Evolutionary conservation across 2,888 invertebrate genomes (phyloP).

Genomic region (Phyllotreta striolata): DNA sequence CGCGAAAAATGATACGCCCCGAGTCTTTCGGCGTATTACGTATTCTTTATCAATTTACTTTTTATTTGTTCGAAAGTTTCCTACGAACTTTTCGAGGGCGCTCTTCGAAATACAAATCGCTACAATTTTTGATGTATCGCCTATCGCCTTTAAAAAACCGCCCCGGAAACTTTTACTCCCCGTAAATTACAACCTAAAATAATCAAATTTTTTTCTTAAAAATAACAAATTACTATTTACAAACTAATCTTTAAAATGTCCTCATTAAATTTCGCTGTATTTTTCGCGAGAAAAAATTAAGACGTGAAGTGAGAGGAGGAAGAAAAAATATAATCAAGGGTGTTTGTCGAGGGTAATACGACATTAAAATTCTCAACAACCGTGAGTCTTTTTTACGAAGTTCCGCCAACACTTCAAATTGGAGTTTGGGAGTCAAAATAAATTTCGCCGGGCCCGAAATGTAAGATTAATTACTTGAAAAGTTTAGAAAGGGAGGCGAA

Average conservation of each 20-base stretch:
- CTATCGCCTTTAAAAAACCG: too few species aligned
- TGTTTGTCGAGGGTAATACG: not conserved
- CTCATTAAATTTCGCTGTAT: too few species aligned
- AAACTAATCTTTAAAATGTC: too few species aligned
- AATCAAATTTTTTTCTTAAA: too few species aligned
- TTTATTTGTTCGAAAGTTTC: conserved; percentile 25
- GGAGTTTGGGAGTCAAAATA: conserved; percentile 31
- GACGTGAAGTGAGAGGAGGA: too few species aligned
- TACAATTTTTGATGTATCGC: not conserved
- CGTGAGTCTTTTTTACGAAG: conserved; percentile 25
- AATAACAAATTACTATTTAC: too few species aligned
- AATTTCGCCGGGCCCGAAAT: conserved; percentile 32
- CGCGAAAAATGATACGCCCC: conserved; percentile 24
- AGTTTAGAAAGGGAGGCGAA: conserved; percentile 25
- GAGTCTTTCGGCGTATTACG: conserved; percentile 24
- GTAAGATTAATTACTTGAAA: conserved; percentile 37
- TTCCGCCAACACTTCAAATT: conserved; percentile 34
- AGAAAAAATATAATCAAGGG: too few species aligned
- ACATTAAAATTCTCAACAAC: conserved; percentile 21
- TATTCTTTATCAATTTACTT: conserved; percentile 30
- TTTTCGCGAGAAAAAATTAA: too few species aligned
- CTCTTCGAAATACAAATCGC: conserved; percentile 9
- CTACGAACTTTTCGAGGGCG: conserved; percentile 14
- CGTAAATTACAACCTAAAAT: too few species aligned
- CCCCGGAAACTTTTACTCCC: too few species aligned